Percentiles rank a stretch among this genome's conserved stretches.
phyloP scores from a whole-genome alignment of 2,888 invertebrate genomes.

The Hydrotaea diabolus region DNA sequence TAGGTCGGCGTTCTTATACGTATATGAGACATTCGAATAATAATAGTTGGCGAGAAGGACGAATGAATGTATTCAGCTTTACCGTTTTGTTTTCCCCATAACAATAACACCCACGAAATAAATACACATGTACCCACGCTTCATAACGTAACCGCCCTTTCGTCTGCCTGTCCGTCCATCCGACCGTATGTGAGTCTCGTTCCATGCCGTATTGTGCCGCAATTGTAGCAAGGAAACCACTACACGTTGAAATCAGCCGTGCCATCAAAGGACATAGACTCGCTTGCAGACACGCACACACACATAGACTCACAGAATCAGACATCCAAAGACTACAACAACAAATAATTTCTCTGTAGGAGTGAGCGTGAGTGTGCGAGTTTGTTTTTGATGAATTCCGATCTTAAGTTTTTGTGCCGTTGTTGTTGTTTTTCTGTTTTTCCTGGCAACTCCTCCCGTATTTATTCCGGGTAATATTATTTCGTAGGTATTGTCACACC shows the following conservation, averaged over 20 bases:
- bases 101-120: constrained; percentile 37
- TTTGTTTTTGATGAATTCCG: constrained; percentile 23
- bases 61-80: constrained; percentile 17
- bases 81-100: constrained; percentile 23
- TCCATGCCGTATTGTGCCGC: constrained; percentile 7
- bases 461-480: constrained; percentile 13
- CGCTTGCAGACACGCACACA: not conserved
- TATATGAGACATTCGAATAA: constrained; percentile 21
- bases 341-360: not conserved
- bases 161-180: no score
- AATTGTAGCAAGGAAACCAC: constrained; percentile 3
- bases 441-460: not conserved
- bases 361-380: not conserved
- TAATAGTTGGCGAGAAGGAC: constrained; percentile 26
- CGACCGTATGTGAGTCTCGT: constrained; percentile 1
- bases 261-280: constrained; percentile 1
- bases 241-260: constrained; percentile 1
- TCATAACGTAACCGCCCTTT: not conserved
- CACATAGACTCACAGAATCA: not conserved
- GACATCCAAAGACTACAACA: constrained; percentile 17
- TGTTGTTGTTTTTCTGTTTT: no score
- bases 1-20: not conserved
- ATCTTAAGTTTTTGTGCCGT: constrained; percentile 12
- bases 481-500: constrained; percentile 11
- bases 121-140: not conserved